Base-by-base conservation (phyloP, 1,140 invertebrate genomes). In the Steinernema khuongi region DNA sequence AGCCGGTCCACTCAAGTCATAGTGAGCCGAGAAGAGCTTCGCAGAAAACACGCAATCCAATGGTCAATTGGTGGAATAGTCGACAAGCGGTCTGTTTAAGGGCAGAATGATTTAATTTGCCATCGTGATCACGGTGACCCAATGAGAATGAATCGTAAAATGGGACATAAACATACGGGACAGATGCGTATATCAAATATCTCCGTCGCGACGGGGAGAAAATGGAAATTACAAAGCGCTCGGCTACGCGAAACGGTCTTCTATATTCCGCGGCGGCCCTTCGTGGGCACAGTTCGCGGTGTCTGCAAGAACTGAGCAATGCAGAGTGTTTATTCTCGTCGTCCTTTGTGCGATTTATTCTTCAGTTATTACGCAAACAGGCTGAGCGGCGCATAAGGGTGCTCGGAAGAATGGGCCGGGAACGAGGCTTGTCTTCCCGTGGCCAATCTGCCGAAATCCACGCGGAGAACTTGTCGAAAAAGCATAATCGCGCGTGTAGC, bases 351-450 rank as follows among this genome's bases (percentile, higher is more conserved):
- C 50, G 50, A n/a, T 17, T 60, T 22, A 60, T 60, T 60, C 50
- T 60, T 60, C 7, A n/a, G 50, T 22, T 60, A 60, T 60, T 60
- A 60, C 26, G 50, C 50, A 60, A 60, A 60, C 50, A 60, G 50
- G 26, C 4, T 60, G 50, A 60, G 26, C n/a, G n/a, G n/a, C 50
- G 26, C 50, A 60, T 60, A 60, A 60, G 50, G 50, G 50, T 60
- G 50, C 50, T 22, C 4, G 14, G 22, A 7, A 14, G 50, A 60
- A 60, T 60, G 26, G 50, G 19, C 50, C 50, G 50, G 26, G 50
- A 60, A 60, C 26, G 26, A 22, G 4, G 50, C 26, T 60, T 2
- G 50, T 41, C 36, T n/a, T 41, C n/a, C 36, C n/a, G 4, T 14
- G 14, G 26, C 50, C 14, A 60, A n/a, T 60, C 14, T 60, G 50